A percentile compares a stretch with the other conserved stretches of the same genome.
phyloP scores from a whole-genome alignment of 53 echinoderm and acorn worm species.

The Paracentrotus lividus region DNA sequence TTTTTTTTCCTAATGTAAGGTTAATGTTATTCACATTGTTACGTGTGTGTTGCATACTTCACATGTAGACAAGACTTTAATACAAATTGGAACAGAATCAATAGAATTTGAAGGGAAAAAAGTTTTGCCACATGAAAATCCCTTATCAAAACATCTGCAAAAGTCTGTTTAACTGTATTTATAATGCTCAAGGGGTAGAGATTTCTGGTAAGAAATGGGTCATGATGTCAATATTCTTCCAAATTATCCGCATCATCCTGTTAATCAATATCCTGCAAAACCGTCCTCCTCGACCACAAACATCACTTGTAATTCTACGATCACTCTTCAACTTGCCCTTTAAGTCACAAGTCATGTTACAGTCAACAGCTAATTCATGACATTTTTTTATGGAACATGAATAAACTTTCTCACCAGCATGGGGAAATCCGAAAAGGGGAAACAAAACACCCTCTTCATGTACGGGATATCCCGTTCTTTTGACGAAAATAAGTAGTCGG shows the following conservation, averaged over 20 bases:
- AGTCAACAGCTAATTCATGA: neutral
- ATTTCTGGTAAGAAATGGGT: neutral
- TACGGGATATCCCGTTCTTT: constrained; percentile 36
- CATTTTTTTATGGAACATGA: constrained; percentile 1
- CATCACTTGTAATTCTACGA: neutral
- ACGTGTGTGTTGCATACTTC: too few species aligned
- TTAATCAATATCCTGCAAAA: neutral
- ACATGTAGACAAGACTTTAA: too few species aligned
- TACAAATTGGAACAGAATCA: too few species aligned
- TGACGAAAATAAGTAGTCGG: constrained; percentile 5
- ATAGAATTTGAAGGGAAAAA: too few species aligned
- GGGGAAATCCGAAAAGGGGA: constrained; percentile 43
- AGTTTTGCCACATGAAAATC: too few species aligned
- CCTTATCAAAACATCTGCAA: too few species aligned
- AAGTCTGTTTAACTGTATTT: too few species aligned
- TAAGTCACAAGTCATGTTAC: neutral
- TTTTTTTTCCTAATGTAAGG: neutral
- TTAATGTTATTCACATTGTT: too few species aligned
- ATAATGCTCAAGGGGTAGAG: too few species aligned
- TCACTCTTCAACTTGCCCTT: neutral
- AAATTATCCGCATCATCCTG: neutral
- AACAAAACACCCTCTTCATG: constrained; percentile 31
- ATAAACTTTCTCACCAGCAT: constrained; percentile 15
- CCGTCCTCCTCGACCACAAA: neutral
- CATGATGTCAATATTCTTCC: neutral